Evolutionary conservation across 2,888 invertebrate species (phyloP), one percentile per base, ranked within the genome.

Genomic region (Heliconius charithonia): DNA sequence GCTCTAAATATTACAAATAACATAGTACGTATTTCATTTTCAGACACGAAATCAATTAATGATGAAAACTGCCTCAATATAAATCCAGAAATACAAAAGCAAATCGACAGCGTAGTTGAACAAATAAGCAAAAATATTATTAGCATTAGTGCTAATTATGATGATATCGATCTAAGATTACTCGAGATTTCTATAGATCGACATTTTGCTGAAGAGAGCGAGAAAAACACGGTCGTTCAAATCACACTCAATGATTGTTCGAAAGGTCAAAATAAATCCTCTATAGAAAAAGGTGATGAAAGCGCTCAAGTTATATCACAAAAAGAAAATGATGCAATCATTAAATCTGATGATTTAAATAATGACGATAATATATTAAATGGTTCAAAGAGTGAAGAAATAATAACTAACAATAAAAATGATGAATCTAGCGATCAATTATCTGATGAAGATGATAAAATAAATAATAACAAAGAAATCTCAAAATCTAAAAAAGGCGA

Each of bases 231-330:
- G 27, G 45, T 62, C 45, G 32, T 77, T 19, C 25, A 67, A 32
- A 16, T 79, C 32, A 74, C 72, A 13, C 19, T 79, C 27, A 74
- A 77, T 56, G 79, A 79, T 70, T 79, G 79, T 22, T 4, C n/a
- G 13, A 41, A 70, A 4, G 62, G 62, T 7, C 37, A n/a, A 22
- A 56, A 7, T 63, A 22, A 37, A 71, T n/a, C 19, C 32, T 6
- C 9, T 22, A 7, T n/a, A n/a, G 56, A 6, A 12, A 59, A 56
- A n/a, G n/a, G 13, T n/a, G 51, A 71, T 12, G 22, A 3, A 59
- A n/a, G n/a, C 12, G 29, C 51, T 51, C 7, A 32, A 22, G 25
- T 2, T 32, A 4, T 13, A 71, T 22, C 22, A n/a, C 27, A 12
- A 7, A 9, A n/a, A n/a, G n/a, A 72, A 59, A 10, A 37, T 25